Percentiles rank a stretch among this genome's conserved stretches.
phyloP scores from a whole-genome alignment of 2,888 invertebrate genomes.

The Philaethria dido region DNA sequence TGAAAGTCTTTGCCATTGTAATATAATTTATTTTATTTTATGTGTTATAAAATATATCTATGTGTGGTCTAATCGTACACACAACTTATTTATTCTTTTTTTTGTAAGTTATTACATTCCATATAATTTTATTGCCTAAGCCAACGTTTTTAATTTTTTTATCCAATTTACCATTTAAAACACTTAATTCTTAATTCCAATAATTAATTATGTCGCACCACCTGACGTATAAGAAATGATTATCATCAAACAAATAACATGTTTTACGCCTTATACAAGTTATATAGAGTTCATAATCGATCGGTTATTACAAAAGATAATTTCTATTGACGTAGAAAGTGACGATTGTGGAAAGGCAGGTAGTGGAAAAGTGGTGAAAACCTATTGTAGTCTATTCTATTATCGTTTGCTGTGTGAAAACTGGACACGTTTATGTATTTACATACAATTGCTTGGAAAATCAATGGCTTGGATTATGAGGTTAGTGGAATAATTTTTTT shows the following conservation, averaged over 20 bases:
- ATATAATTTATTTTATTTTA: too few species aligned
- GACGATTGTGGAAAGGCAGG: conserved; percentile 69
- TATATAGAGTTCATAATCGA: conserved; percentile 42
- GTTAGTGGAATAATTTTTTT: not conserved
- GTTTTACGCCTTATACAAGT: conserved; percentile 41
- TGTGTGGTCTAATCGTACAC: too few species aligned
- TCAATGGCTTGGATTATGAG: conserved; percentile 1
- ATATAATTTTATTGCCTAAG: too few species aligned
- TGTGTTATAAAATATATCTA: too few species aligned
- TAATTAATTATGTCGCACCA: conserved; percentile 10
- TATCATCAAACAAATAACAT: conserved; percentile 37
- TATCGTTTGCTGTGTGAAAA: conserved; percentile 43
- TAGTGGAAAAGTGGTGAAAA: conserved; percentile 68
- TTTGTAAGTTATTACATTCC: too few species aligned
- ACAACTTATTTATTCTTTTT: too few species aligned
- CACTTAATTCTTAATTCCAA: not conserved
- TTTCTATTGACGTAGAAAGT: conserved; percentile 63
- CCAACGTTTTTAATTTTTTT: too few species aligned
- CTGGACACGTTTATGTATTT: conserved; percentile 29
- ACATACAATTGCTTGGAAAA: conserved; percentile 34
- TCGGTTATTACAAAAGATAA: conserved; percentile 43
- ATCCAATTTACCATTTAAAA: not conserved
- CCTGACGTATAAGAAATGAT: conserved; percentile 20
- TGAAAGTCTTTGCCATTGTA: too few species aligned
- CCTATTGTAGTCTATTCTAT: conserved; percentile 51